phyloP scores from a whole-genome alignment of 64 coral and sea anemone species.

The Montipora efflorescens region DNA sequence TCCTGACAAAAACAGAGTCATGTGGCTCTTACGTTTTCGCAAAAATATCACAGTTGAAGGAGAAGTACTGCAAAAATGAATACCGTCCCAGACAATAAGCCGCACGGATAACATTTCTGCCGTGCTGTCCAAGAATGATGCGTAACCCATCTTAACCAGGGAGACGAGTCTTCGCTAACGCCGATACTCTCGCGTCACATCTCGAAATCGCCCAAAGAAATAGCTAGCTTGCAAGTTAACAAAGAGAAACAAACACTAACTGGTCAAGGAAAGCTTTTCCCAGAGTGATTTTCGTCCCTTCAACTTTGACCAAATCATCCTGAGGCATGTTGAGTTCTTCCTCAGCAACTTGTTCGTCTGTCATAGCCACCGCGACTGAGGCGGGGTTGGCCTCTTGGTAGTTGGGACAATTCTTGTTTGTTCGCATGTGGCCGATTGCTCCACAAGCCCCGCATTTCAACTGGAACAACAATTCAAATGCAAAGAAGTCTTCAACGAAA shows the following conservation, averaged over 20 bases:
- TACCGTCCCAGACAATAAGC: too few species aligned
- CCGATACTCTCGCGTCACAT: too few species aligned
- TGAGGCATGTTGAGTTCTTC: constrained; percentile 98
- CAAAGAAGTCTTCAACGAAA: too few species aligned
- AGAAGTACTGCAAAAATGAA: too few species aligned
- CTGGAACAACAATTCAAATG: constrained; percentile 13
- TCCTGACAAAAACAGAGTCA: too few species aligned
- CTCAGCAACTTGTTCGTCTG: constrained; percentile 97
- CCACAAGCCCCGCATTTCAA: constrained; percentile 98
- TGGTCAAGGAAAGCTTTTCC: constrained; percentile 96
- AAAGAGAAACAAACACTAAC: constrained; percentile 64
- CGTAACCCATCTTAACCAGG: too few species aligned
- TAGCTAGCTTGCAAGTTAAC: background rate
- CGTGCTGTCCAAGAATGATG: too few species aligned
- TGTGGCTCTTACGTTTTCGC: too few species aligned
- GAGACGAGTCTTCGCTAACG: too few species aligned
- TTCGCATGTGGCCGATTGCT: constrained; percentile 96
- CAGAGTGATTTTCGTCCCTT: constrained; percentile 97
- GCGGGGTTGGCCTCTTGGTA: constrained; percentile 91
- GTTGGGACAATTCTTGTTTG: constrained; percentile 98
- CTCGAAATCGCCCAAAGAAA: too few species aligned
- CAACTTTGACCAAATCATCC: constrained; percentile 97
- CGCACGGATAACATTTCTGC: too few species aligned
- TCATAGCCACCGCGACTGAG: constrained; percentile 93
- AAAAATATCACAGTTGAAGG: too few species aligned